Percentiles rank a stretch among this genome's conserved stretches.
Evolutionary conservation across 2,888 invertebrate species (phyloP).

Genomic region (Apamea monoglypha): DNA sequence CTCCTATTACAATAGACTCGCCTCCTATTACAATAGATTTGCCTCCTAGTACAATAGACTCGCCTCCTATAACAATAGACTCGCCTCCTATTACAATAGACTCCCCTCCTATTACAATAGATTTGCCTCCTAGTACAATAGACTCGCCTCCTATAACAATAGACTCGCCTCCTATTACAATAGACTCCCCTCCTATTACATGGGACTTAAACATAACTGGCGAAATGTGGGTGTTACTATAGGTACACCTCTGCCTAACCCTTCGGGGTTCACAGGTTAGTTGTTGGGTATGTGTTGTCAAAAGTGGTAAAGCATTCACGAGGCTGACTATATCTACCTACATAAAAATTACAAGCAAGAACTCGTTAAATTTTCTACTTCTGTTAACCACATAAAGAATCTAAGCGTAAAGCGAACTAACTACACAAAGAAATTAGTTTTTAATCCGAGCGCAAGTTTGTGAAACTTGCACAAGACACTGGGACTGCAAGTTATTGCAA

Average conservation of each 20-base stretch:
- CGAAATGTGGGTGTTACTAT: neutral
- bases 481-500: conserved; percentile 47
- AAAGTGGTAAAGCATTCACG: neutral
- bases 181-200: neutral
- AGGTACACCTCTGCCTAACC: neutral
- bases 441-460: conserved; percentile 58
- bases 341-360: neutral
- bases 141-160: neutral
- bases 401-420: conserved; percentile 38
- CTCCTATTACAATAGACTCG: neutral
- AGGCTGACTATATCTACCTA: neutral
- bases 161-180: neutral
- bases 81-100: neutral
- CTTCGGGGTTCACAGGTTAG: neutral
- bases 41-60: no score
- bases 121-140: no score
- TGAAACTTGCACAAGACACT: conserved; percentile 49
- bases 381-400: conserved; percentile 48
- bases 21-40: no score
- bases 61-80: neutral
- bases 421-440: conserved; percentile 64
- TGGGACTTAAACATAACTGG: neutral
- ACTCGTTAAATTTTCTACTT: conserved; percentile 38
- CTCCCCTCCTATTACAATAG: no score
- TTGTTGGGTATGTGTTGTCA: neutral